Evolutionary conservation across 2,113 vertebrate genomes (phyloP), one percentile per base, ranked within the genome.

Genomic region (Clarias magur): DNA sequence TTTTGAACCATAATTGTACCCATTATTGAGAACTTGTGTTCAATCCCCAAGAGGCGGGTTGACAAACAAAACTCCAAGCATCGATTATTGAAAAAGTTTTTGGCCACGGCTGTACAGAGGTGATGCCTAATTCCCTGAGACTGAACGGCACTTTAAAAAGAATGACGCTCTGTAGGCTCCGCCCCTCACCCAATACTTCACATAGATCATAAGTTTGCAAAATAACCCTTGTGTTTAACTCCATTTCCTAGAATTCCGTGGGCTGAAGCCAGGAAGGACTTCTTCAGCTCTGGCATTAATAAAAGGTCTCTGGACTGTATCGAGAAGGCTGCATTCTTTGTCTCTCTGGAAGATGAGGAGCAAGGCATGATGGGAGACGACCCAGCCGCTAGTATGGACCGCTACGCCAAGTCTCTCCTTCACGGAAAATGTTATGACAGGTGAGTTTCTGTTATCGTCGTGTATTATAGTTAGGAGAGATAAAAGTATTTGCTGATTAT

Each of bases 341-440:
- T 98, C 60, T 94, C 95, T 0, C 93, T 98, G 23, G 96, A 97
- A 34, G 94, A 96, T 0, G 95, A 95, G 1, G 96, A 97, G 0
- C 95, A 95, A 11, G 96, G 96, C 81, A 94, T 96, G 88, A 92
- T 91, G 91, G 94, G 90, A 85, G 94, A 96, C 12, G 94, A 97
- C 89, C 95, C 96, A 0, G 91, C 89, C 0, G 92, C 90, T 0
- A 96, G 94, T 13, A 87, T 98, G 86, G 97, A 97, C 13, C 88
- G 91, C 62, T 98, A 97, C 0, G 96, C 96, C 27, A 97, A 97
- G 30, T 94, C 94, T 27, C 90, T 98, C 85, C 89, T 98, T 88
- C 96, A 97, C 0, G 97, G 97, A n/a, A 94, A 93, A 16, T 97
- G 96, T 86, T 95, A 97, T 3, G 96, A 98, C 94, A 96, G 97